These are phyloP conservation scores for Apotomis turbidana DNA, from an alignment of 2,888 invertebrate genomes.

Conservation along the genomic window DNA sequence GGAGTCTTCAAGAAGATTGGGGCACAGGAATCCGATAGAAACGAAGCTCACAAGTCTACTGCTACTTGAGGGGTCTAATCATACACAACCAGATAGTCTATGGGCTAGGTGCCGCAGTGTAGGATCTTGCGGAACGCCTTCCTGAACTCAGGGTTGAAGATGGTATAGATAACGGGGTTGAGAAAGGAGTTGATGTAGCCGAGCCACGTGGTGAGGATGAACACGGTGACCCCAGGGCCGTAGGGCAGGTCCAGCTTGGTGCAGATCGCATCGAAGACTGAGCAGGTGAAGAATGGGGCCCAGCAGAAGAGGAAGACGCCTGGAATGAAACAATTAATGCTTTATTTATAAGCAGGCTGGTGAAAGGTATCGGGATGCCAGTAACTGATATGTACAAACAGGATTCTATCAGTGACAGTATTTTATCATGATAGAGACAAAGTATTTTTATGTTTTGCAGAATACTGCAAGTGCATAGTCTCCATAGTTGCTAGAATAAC, in stretches of 20 bases:
- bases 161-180: conserved; percentile 96
- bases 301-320: conserved; percentile 99
- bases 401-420: too few species aligned
- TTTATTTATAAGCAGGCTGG: background rate
- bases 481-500: too few species aligned
- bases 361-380: background rate
- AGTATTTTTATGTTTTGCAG: too few species aligned
- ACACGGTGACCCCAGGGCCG: conserved; percentile 93
- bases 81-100: conserved; percentile 71
- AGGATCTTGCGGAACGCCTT: conserved; percentile 98
- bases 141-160: conserved; percentile 98
- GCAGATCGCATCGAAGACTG: conserved; percentile 98
- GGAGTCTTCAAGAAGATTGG: background rate
- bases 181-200: conserved; percentile 98
- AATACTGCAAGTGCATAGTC: too few species aligned
- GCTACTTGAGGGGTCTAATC: conserved; percentile 33
- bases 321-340: conserved; percentile 66
- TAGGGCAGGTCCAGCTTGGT: conserved; percentile 91
- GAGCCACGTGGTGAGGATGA: conserved; percentile 98
- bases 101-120: conserved; percentile 85
- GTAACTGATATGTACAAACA: background rate
- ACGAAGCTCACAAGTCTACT: conserved; percentile 14
- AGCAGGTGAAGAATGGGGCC: conserved; percentile 99
- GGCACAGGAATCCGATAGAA: conserved; percentile 1
- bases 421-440: too few species aligned